Percentiles rank a stretch among this genome's conserved stretches.
Conservation (phyloP, 2,888 invertebrate species). For the Panzeria rudis region DNA sequence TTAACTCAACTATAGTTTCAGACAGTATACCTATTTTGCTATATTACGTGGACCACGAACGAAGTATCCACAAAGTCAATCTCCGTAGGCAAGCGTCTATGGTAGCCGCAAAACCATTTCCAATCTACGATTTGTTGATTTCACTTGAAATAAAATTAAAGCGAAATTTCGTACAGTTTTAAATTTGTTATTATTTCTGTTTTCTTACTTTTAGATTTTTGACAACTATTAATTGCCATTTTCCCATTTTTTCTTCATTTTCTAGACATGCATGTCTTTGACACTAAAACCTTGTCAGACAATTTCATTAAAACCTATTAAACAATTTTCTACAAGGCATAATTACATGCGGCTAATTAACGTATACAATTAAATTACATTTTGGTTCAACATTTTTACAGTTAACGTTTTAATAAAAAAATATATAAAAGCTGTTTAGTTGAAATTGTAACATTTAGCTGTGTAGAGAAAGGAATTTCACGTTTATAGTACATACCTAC, state of each 20-base stretch:
- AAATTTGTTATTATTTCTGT: too few relatives aligned
- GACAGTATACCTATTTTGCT: too few relatives aligned
- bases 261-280: slow-evolving; percentile 35
- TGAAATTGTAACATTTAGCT: background rate
- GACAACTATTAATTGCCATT: too few relatives aligned
- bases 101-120: too few relatives aligned
- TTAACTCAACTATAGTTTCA: too few relatives aligned
- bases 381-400: slow-evolving; percentile 1
- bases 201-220: too few relatives aligned
- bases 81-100: too few relatives aligned
- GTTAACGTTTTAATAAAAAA: slow-evolving; percentile 13
- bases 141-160: too few relatives aligned
- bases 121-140: too few relatives aligned
- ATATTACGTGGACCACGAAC: too few relatives aligned
- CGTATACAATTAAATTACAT: slow-evolving; percentile 51
- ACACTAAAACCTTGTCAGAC: slow-evolving; percentile 58
- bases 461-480: background rate
- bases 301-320: slow-evolving; percentile 69
- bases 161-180: too few relatives aligned
- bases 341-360: slow-evolving; percentile 68
- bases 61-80: too few relatives aligned
- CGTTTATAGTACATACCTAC: background rate
- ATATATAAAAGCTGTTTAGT: background rate
- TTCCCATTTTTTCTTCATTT: background rate
- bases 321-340: slow-evolving; percentile 62